Percentiles rank a stretch among this genome's conserved stretches.
Conservation (phyloP, 2,888 invertebrate genomes). For the Leptinotarsa haldemani region DNA sequence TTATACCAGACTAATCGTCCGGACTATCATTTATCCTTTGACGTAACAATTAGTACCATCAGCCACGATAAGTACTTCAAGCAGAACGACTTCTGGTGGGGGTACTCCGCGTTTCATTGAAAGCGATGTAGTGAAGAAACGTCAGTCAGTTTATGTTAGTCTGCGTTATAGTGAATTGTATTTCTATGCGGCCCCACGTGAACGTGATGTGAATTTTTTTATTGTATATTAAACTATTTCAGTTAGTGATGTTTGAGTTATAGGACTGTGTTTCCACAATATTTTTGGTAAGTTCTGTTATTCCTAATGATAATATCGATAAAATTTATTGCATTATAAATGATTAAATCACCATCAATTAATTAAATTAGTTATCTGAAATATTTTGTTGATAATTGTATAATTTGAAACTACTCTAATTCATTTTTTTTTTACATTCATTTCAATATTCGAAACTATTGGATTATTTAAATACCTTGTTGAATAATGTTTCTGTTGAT, state of each 20-base stretch:
- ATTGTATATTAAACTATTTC: not conserved
- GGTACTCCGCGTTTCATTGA: slow-evolving; percentile 52
- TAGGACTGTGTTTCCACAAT: not conserved
- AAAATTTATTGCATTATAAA: no score
- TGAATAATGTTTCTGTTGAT: no score
- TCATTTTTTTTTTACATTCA: no score
- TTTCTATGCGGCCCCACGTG: slow-evolving; percentile 48
- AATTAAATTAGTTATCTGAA: no score
- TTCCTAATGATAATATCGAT: not conserved
- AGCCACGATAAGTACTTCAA: slow-evolving; percentile 41
- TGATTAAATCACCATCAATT: rapidly evolving
- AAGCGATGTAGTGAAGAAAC: slow-evolving; percentile 52
- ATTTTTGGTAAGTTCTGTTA: not conserved
- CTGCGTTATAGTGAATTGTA: slow-evolving; percentile 49
- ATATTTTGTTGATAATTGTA: no score
- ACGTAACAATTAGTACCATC: slow-evolving; percentile 43
- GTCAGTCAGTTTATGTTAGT: slow-evolving; percentile 54
- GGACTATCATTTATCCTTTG: slow-evolving; percentile 17
- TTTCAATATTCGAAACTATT: no score
- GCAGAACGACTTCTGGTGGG: slow-evolving; percentile 40
- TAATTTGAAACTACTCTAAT: no score
- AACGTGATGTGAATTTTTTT: slow-evolving; percentile 14
- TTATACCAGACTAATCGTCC: slow-evolving; percentile 8
- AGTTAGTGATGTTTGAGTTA: not conserved
- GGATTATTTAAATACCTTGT: no score